Evolutionary conservation across 92 coral and sea anemone species (phyloP).

Genomic region (Bergia puertoricense): DNA sequence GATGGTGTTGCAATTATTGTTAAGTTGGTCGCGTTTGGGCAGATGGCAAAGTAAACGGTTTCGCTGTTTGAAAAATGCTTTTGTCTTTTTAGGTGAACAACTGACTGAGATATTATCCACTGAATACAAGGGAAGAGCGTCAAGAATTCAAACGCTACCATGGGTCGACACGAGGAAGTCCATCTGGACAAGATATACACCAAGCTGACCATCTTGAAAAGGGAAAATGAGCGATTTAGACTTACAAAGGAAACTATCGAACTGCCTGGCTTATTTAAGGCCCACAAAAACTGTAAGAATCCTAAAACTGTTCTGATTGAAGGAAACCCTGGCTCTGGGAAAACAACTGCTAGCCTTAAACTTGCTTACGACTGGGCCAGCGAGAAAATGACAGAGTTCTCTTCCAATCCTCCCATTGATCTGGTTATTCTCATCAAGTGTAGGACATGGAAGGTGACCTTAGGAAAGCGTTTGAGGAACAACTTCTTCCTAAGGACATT

Average conservation of each 20-base stretch:
- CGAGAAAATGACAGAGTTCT: no score
- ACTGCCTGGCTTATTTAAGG: no score
- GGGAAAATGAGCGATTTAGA: not conserved
- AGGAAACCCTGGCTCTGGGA: not conserved
- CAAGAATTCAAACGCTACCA: not conserved
- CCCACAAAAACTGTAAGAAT: no score
- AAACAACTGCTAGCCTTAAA: not conserved
- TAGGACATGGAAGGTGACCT: not conserved
- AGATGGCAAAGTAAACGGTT: no score
- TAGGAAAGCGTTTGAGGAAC: not conserved
- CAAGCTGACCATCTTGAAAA: not conserved
- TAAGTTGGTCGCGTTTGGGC: no score
- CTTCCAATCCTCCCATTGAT: not conserved
- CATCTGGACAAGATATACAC: not conserved
- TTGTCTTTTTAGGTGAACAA: not conserved
- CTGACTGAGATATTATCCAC: not conserved
- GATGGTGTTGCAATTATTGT: no score
- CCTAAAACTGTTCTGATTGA: not conserved
- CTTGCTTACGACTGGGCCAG: no score
- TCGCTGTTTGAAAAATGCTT: no score
- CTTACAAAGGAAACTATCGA: not conserved
- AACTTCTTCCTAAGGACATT: not conserved
- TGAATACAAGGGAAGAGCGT: not conserved
- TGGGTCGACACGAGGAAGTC: not conserved
- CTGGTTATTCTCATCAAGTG: not conserved